A percentile compares a stretch with the other conserved stretches of the same genome.
phyloP scores from a whole-genome alignment of 2,797 vertebrate genomes.

The Ambastaia sidthimunki region DNA sequence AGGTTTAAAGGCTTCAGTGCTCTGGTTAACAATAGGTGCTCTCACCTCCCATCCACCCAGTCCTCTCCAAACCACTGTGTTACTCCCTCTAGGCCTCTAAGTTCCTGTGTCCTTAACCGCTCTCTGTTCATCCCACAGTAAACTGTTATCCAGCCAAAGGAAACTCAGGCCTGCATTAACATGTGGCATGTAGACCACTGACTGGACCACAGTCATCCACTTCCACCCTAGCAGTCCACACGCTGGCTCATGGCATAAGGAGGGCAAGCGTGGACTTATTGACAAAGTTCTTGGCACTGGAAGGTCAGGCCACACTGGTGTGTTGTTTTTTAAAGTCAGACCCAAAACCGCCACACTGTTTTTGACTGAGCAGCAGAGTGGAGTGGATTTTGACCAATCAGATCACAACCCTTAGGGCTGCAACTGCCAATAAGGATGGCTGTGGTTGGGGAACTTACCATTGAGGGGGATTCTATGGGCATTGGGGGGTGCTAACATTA shows the following conservation, averaged over 20 bases:
- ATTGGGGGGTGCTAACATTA: constrained; percentile 33
- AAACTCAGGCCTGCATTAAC: constrained; percentile 54
- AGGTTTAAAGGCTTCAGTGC: constrained; percentile 64
- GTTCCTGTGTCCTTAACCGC: constrained; percentile 24
- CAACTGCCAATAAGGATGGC: constrained; percentile 34
- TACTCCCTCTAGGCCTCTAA: constrained; percentile 38
- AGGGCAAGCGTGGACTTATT: constrained; percentile 16
- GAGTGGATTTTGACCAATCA: constrained; percentile 12
- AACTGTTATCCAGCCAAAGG: constrained; percentile 47
- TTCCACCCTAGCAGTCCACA: constrained; percentile 39
- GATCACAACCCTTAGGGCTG: not conserved
- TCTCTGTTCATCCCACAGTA: constrained; percentile 32
- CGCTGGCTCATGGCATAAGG: constrained; percentile 30
- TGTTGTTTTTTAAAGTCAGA: not conserved
- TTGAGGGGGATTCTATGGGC: constrained; percentile 36
- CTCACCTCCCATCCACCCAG: constrained; percentile 48
- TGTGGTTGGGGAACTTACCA: constrained; percentile 33
- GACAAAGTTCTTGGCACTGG: constrained; percentile 36
- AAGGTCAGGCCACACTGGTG: no score
- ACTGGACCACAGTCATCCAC: constrained; percentile 44
- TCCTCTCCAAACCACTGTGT: constrained; percentile 42
- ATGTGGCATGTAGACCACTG: constrained; percentile 53
- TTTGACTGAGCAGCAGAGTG: not conserved
- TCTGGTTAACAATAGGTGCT: constrained; percentile 56
- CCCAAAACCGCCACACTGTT: not conserved